Evolutionary conservation across 1,140 invertebrate genomes (phyloP).

Genomic region (Bombus sylvicola): DNA sequence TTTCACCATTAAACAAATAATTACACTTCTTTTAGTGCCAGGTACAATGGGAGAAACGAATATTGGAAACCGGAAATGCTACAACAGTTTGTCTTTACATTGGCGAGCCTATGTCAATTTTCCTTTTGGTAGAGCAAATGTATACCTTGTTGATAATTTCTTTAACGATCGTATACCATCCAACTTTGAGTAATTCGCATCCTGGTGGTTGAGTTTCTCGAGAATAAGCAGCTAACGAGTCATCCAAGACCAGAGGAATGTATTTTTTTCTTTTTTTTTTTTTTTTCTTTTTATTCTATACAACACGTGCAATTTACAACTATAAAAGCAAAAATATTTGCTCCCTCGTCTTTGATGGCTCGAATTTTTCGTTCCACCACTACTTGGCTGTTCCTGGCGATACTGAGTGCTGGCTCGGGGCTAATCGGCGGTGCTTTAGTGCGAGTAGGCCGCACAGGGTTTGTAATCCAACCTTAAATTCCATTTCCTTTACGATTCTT

Average conservation of each 20-base stretch:
- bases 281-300: no score
- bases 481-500: background rate
- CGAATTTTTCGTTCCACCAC: no score
- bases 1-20: background rate
- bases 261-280: no score
- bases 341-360: background rate
- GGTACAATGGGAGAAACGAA: background rate
- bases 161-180: constrained; percentile 19
- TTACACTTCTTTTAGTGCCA: background rate
- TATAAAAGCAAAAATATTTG: background rate
- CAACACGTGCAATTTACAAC: no score
- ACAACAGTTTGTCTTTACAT: background rate
- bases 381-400: constrained; percentile 18
- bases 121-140: background rate
- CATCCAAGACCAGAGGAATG: background rate
- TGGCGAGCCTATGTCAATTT: no score
- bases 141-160: background rate
- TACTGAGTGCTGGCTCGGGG: background rate
- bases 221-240: background rate
- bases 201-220: constrained; percentile 4
- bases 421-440: background rate
- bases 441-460: background rate
- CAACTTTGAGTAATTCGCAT: constrained; percentile 4
- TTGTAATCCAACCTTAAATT: constrained; percentile 11
- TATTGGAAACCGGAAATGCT: background rate